Evolutionary conservation across 2,888 invertebrate species (phyloP), one percentile per base, ranked within the genome.

Genomic region (Heliconius cydno): DNA sequence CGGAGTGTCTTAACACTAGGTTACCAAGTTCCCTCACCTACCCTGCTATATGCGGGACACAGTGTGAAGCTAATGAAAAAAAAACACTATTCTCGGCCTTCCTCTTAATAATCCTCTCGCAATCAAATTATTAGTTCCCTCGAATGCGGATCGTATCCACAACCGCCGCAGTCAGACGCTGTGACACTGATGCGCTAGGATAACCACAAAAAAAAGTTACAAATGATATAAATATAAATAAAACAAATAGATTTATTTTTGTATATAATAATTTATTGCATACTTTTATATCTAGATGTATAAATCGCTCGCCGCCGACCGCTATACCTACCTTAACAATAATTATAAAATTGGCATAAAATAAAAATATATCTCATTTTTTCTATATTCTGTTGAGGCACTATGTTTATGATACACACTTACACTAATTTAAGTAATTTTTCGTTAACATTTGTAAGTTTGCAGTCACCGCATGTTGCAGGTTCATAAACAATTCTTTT

Each of bases 311-410:
- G 80, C 70, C 76, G 79, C 77, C 79, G 63, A 82, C 66, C 80
- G 72, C 80, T 80, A 76, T 82, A 76, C 57, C 84, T 85, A 76
- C 67, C 84, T 85, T 83, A 86, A 83, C 63, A 75, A 82, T 86
- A 85, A 80, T 81, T 83, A 79, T 84, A 84, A 85, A 86, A 86
- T 86, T 85, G 85, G 85, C 85, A 84, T 86, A 84, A 85, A 84
- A 85, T 85, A 86, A 86, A 85, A 85, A 85, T 84, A 84, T 85
- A 85, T 85, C 83, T 85, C 82, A 63, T 25, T 71, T 71, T 71
- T 52, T 85, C 84, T 86, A 82, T 84, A 86, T 84, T 85, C 80
- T 84, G 78, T 86, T 85, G 84, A 86, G 86, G 86, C 86, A 86
- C 86, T 82, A 84, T 79, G 82, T 83, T 83, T 80, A 77, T 81